Evolutionary conservation across 2,113 vertebrate genomes (phyloP).

Genomic region (Pterocles gutturalis): DNA sequence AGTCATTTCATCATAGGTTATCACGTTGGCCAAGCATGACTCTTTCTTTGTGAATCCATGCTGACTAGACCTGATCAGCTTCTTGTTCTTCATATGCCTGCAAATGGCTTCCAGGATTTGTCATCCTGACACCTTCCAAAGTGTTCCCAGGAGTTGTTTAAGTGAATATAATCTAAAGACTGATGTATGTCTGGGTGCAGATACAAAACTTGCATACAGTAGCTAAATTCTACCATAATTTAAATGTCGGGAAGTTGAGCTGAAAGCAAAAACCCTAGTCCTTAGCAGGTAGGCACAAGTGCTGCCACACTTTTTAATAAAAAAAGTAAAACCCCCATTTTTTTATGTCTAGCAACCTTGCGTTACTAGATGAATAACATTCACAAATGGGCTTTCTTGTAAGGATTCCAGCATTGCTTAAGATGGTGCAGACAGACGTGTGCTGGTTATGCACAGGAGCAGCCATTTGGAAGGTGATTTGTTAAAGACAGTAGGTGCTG

Average conservation of each 20-base stretch:
- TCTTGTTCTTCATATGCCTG: background rate
- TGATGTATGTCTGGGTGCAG: background rate
- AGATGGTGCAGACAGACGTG: background rate
- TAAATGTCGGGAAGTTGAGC: accelerated
- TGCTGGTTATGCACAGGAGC: background rate
- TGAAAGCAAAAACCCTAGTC: background rate
- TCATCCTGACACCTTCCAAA: background rate
- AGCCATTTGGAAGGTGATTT: background rate
- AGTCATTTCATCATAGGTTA: background rate
- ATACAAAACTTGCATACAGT: background rate
- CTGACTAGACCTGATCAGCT: background rate
- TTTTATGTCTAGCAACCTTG: background rate
- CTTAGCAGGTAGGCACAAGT: background rate
- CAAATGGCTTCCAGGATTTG: background rate
- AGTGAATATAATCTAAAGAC: background rate
- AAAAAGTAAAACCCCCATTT: background rate
- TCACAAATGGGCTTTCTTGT: background rate
- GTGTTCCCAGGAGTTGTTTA: background rate
- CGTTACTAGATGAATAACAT: background rate
- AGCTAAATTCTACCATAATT: background rate
- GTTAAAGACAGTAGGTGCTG: background rate
- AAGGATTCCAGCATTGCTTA: background rate
- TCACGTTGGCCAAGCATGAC: background rate
- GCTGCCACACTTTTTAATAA: background rate
- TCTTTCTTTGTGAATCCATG: background rate